Conservation (phyloP, 2,888 invertebrate species). For the Stomorhina lunata region DNA sequence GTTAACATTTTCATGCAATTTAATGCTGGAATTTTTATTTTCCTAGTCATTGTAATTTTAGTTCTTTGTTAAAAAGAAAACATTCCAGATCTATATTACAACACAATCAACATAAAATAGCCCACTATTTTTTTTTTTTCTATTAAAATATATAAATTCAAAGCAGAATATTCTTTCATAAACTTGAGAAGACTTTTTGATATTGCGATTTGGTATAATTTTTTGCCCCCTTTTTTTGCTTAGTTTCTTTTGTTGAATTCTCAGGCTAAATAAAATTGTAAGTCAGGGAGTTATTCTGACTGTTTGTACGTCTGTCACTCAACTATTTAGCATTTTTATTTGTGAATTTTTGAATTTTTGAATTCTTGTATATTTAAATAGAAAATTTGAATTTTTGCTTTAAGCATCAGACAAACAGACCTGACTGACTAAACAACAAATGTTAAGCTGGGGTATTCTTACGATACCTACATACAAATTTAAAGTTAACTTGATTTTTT, state of each 20-base stretch:
- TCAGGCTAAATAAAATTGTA: background rate
- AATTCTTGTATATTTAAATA: slow-evolving; percentile 11
- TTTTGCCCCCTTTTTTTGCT: background rate
- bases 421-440: background rate
- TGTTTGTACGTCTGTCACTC: slow-evolving; percentile 7
- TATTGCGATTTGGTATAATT: background rate
- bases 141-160: slow-evolving; percentile 7
- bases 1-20: slow-evolving; percentile 56
- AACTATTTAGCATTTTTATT: slow-evolving; percentile 26
- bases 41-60: background rate
- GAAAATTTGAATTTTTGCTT: slow-evolving; percentile 34
- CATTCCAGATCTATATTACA: slow-evolving; percentile 22
- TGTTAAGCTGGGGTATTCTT: background rate
- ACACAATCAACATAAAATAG: background rate
- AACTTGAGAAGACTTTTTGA: slow-evolving; percentile 23
- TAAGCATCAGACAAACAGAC: background rate
- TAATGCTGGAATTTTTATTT: slow-evolving; percentile 23
- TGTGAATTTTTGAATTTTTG: slow-evolving; percentile 35
- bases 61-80: slow-evolving; percentile 2
- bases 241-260: no score
- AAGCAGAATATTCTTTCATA: background rate
- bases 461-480: background rate
- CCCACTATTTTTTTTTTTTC: background rate
- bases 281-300: background rate
- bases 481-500: slow-evolving; percentile 14